Conservation (phyloP, 2,797 vertebrate genomes). For the Liasis olivaceus region DNA sequence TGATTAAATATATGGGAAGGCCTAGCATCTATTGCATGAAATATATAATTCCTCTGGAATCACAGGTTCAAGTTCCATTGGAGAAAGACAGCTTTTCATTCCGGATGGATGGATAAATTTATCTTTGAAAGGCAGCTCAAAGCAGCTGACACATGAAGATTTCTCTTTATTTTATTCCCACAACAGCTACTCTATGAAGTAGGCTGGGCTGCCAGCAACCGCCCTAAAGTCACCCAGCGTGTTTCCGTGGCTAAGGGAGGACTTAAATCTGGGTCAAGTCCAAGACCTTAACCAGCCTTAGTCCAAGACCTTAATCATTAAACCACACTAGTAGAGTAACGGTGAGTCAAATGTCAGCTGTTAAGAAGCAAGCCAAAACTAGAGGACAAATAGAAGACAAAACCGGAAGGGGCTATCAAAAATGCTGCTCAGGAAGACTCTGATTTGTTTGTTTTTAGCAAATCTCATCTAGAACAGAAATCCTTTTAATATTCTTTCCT, state of each 20-base stretch:
- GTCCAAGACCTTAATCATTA: background rate
- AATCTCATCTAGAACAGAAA: background rate
- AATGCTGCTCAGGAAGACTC: background rate
- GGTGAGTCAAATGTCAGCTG: background rate
- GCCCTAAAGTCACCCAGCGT: background rate
- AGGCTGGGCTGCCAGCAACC: background rate
- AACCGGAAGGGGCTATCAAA: background rate
- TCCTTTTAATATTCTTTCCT: background rate
- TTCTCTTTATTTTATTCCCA: background rate
- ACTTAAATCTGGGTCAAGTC: background rate
- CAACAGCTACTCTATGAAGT: background rate
- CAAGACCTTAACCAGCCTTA: background rate
- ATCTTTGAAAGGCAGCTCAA: background rate
- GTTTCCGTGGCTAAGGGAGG: background rate
- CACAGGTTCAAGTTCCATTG: background rate
- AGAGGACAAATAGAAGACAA: background rate
- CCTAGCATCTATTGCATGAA: background rate
- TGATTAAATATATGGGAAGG: fast-evolving
- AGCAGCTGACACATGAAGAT: background rate
- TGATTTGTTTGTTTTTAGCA: background rate
- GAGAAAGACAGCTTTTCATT: background rate
- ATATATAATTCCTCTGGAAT: conserved; percentile 1
- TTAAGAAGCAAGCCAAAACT: background rate
- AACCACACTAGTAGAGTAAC: background rate
- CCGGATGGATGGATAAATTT: background rate